phyloP scores from a whole-genome alignment of 2,113 vertebrate genomes.

The Phylloscopus trochiloides region DNA sequence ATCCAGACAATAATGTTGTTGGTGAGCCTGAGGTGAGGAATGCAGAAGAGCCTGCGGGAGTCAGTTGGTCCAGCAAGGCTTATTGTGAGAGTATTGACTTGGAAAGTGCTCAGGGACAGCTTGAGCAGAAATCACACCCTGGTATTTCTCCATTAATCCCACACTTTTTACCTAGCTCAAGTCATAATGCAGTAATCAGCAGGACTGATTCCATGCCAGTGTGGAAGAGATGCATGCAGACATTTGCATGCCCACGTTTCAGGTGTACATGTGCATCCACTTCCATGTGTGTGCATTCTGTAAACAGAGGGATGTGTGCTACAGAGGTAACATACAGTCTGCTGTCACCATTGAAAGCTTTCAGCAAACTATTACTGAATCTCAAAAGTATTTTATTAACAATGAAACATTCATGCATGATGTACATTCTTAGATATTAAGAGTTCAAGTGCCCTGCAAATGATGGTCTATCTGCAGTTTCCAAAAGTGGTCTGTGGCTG shows the following conservation, averaged over 20 bases:
- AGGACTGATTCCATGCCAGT: neutral
- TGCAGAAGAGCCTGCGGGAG: neutral
- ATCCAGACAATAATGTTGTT: neutral
- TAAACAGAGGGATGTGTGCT: neutral
- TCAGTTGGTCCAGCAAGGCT: neutral
- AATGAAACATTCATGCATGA: neutral
- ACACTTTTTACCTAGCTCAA: neutral
- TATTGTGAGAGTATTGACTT: neutral
- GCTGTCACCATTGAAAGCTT: neutral
- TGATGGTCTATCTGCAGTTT: neutral
- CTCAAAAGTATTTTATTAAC: neutral
- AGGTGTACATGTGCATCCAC: too few species aligned
- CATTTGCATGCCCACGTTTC: fast-evolving
- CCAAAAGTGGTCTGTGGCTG: neutral
- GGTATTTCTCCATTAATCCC: neutral
- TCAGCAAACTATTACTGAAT: neutral
- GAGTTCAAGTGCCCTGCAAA: neutral
- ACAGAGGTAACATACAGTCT: neutral
- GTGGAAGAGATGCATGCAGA: neutral
- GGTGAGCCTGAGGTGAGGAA: neutral
- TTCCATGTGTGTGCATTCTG: neutral
- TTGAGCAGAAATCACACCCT: neutral
- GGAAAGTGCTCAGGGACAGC: neutral
- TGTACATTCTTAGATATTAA: neutral
- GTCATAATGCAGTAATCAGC: neutral